Base-by-base conservation (phyloP, 2,888 invertebrate genomes). In the Frankliniella intonsa region DNA sequence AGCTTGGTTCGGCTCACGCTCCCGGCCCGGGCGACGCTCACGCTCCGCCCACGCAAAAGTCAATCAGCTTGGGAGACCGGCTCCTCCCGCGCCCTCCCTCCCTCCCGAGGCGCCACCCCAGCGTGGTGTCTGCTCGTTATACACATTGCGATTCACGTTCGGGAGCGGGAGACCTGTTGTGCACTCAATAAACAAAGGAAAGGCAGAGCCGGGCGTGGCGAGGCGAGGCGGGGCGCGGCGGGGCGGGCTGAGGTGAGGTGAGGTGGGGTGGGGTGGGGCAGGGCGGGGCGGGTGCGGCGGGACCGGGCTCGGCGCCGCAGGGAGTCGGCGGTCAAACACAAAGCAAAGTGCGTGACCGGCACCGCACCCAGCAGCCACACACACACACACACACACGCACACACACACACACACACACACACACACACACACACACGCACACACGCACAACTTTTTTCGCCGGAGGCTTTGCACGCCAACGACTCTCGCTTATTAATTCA, bases 281-380 rank as follows among this genome's bases (percentile, higher is more conserved):
- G 19, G n/a, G 22, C 22, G 22, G 7, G 62, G 69, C 69, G 69
- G 69, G 25, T 9, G 19, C 12, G 62, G 19, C 62, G 62, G 14
- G 17, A n/a, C 62, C 55, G 5, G 62, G 14, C 69, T 25, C 25
- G 22, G 25, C 22, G 69, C 62, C 22, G 25, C 38, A 38, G 38
- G 38, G 38, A 38, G 38, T 38, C 38, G 38, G 38, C 38, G 38
- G 38, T 38, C 38, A 38, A 38, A 76, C 69, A 22, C 25, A 76
- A 76, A 25, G 69, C 22, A 22, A 76, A 76, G 69, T 76, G 69
- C 69, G 69, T 76, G 69, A 76, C 69, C 69, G 25, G 69, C 69
- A 76, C 69, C 17, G 19, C 69, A 22, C 69, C 25, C 69, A 22
- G 69, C 69, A 76, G 69, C 69, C 69, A 76, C 69, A 22, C 69